Conservation (phyloP, 92 coral and sea anemone genomes). For the Porites divaricata region DNA sequence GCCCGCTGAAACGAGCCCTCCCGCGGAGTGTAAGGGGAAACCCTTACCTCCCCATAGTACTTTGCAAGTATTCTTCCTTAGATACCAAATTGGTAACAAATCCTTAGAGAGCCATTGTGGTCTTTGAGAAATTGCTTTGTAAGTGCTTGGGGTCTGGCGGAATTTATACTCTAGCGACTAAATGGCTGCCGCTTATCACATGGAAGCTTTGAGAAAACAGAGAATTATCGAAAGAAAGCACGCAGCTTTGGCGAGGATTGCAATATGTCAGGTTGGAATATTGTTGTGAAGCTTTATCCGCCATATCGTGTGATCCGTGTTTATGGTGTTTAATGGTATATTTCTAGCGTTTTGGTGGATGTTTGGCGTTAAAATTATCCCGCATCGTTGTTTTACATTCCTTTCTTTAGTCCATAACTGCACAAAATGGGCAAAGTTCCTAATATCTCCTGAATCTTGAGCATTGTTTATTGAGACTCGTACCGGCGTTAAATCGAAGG, state of each 20-base stretch:
- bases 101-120: background rate
- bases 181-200: conserved; percentile 97
- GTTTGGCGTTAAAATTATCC: background rate
- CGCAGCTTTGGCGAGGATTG: conserved; percentile 80
- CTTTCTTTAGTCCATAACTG: background rate
- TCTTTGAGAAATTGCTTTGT: background rate
- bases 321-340: background rate
- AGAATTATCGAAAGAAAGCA: conserved; percentile 89
- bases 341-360: background rate
- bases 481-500: too few species aligned
- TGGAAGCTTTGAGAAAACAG: conserved; percentile 92
- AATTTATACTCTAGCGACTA: background rate
- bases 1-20: too few species aligned
- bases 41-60: conserved; percentile 39
- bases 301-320: background rate
- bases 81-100: conserved; percentile 46
- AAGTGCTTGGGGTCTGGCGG: background rate
- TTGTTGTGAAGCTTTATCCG: background rate
- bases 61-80: conserved; percentile 40
- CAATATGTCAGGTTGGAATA: conserved; percentile 78
- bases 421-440: background rate
- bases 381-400: background rate
- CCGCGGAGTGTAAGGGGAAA: conserved; percentile 28
- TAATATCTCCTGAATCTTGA: background rate
- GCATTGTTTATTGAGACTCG: background rate